Base-by-base conservation (phyloP, 2,888 invertebrate genomes). In the Biston stratarius region DNA sequence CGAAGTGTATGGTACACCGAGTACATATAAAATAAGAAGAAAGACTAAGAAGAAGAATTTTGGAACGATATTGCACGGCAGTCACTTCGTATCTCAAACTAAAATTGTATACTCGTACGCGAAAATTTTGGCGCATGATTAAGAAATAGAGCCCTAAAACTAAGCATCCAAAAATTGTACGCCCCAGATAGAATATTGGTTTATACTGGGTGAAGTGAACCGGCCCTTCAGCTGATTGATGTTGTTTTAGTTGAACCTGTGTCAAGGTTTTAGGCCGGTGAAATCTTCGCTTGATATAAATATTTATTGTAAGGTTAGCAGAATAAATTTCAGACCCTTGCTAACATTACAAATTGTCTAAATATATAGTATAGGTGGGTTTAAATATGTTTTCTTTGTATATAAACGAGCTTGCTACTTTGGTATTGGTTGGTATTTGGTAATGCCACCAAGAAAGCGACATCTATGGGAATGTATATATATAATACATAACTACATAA, bases 191-290 rank as follows among this genome's bases (percentile, higher is more conserved):
- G 14, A 53, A 53, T 38, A 38, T 53, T 53, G 52, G 52, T 38
- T 53, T 53, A 53, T 53, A 53, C 38, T 53, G 52, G 11, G 14
- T 10, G 36, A 57, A 57, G 45, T 45, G 57, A 34, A 56, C 34
- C 57, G 45, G 44, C 59, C 59, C 59, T 59, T 48, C 15, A 14
- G 10, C 24, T 66, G 68, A 70, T 70, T 72, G 11, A 52, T 65
- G 58, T 42, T 66, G 61, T 66, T 69, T 69, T 56, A 42, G 48
- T 63, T 55, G 42, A 58, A 60, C 65, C 55, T 49, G 47, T 56
- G 61, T 70, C 70, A 69, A 74, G 72, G 74, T 59, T 52, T 44
- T 51, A 68, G 64, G 69, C 45, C 59, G 58, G 72, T 57, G 74
- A 74, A 74, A 74, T 70, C 73, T 72, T 52, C 45, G 64, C 24